Conservation (phyloP, 2,888 invertebrate species). For the Galerucella calmariensis region DNA sequence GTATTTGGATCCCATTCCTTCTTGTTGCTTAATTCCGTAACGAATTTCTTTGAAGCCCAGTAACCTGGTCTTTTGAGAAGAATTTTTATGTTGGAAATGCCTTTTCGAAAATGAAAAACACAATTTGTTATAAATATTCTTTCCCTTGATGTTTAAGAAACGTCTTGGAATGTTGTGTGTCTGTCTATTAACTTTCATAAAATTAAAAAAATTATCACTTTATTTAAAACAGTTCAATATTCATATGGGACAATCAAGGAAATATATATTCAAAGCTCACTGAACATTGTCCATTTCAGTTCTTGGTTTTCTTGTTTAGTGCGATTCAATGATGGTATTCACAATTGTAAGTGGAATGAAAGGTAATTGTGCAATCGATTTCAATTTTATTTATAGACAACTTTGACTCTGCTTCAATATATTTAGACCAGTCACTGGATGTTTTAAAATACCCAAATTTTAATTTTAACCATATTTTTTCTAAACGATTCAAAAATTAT, state of each 20-base stretch:
- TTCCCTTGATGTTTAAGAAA: no score
- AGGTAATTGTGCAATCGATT: conserved; percentile 35
- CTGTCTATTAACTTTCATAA: no score
- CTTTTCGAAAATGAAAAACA: not conserved
- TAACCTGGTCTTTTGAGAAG: no score
- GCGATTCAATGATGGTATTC: conserved; percentile 22
- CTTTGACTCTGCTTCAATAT: conserved; percentile 18
- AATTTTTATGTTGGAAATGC: no score
- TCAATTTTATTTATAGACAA: conserved; percentile 30
- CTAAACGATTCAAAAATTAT: no score
- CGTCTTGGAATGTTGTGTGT: no score
- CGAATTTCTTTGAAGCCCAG: no score
- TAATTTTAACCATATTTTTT: not conserved
- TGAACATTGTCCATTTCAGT: conserved; percentile 28
- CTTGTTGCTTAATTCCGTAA: no score
- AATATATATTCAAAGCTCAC: conserved; percentile 21
- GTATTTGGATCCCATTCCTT: no score
- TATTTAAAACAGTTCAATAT: not conserved
- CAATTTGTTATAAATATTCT: no score
- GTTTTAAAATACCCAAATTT: not conserved
- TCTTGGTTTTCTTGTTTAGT: conserved; percentile 32
- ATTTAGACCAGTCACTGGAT: conserved; percentile 10
- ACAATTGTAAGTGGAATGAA: conserved; percentile 27
- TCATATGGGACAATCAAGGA: conserved; percentile 20
- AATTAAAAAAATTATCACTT: no score